These are phyloP conservation scores for Sebastes hubbsi DNA, from an alignment of 2,797 vertebrate genomes.

Conservation along the genomic window DNA sequence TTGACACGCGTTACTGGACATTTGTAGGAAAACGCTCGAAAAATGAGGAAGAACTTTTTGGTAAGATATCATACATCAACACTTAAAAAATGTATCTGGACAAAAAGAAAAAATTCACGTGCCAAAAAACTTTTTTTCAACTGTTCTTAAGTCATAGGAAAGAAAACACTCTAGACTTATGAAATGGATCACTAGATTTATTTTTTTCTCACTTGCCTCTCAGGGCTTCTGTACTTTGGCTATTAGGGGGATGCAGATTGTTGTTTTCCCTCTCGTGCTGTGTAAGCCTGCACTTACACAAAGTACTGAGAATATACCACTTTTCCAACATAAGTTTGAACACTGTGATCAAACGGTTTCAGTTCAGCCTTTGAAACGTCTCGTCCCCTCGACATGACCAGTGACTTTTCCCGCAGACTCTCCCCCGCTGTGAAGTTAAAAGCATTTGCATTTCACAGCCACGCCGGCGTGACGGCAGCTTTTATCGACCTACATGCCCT, in stretches of 20 bases:
- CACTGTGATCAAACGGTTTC: background rate
- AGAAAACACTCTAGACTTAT: background rate
- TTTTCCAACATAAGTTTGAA: conserved; percentile 8
- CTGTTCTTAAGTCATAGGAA: background rate
- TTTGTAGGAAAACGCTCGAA: no score
- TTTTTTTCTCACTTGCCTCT: background rate
- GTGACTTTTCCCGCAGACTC: conserved; percentile 31
- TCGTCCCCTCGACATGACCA: conserved; percentile 23
- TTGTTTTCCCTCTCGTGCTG: background rate
- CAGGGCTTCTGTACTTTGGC: background rate
- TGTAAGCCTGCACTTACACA: background rate
- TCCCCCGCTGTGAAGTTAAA: conserved; percentile 66
- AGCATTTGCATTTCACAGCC: conserved; percentile 61
- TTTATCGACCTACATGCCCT: conserved; percentile 54
- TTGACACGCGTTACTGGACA: no score
- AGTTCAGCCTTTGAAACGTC: conserved; percentile 11
- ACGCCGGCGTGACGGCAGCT: conserved; percentile 40
- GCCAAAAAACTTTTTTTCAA: no score
- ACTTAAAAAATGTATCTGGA: no score
- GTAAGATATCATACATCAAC: no score
- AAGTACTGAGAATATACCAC: background rate
- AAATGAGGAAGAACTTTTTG: no score
- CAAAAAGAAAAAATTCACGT: background rate
- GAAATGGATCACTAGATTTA: background rate
- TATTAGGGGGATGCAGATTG: background rate